These are phyloP conservation scores for Stegostoma tigrinum DNA, from an alignment of 2,113 vertebrate genomes.

Conservation along the genomic window DNA sequence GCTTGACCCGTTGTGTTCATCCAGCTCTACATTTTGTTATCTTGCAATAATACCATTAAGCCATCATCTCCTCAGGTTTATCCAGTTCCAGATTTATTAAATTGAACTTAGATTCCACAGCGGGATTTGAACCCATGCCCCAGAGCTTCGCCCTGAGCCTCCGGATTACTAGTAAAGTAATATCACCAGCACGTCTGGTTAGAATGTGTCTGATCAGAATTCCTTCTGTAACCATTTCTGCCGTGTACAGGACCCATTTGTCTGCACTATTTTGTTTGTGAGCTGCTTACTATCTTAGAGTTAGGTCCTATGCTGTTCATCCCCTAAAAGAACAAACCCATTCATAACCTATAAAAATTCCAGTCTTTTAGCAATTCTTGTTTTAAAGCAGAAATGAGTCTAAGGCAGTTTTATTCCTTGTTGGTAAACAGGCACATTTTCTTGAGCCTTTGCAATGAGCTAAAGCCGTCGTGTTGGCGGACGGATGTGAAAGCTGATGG, in stretches of 20 bases:
- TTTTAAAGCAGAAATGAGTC: neutral
- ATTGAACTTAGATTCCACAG: too few species aligned
- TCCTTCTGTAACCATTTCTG: neutral
- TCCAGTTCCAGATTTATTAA: too few species aligned
- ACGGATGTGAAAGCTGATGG: neutral
- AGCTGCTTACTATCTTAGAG: neutral
- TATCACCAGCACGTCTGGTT: too few species aligned
- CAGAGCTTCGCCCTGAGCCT: too few species aligned
- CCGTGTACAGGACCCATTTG: neutral
- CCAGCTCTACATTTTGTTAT: too few species aligned
- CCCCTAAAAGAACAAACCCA: neutral
- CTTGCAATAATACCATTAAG: too few species aligned
- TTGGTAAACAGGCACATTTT: neutral
- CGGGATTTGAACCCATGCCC: too few species aligned
- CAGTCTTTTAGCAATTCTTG: too few species aligned
- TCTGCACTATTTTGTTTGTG: neutral
- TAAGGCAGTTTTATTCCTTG: neutral
- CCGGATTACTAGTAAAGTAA: too few species aligned
- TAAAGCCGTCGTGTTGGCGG: neutral
- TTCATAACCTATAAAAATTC: neutral
- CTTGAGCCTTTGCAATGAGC: neutral
- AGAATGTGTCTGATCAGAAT: neutral
- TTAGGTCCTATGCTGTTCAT: neutral
- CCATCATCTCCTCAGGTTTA: too few species aligned
- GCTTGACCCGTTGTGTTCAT: too few species aligned